Evolutionary conservation across 1,140 invertebrate genomes (phyloP).

Genomic region (Cotesia glomerata): DNA sequence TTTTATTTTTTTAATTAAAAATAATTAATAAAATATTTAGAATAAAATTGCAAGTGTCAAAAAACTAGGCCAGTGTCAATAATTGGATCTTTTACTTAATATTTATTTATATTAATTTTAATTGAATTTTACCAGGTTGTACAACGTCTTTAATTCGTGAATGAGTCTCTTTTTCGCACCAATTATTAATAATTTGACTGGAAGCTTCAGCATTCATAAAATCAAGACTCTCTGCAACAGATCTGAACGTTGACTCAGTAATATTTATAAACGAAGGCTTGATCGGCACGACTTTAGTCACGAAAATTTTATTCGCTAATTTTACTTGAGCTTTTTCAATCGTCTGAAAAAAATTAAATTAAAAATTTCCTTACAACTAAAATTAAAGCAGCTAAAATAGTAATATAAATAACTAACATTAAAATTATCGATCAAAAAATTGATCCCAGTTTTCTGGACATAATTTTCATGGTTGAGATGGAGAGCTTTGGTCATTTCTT

Average conservation of each 20-base stretch:
- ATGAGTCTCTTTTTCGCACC: not conserved
- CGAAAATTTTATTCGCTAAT: slow-evolving; percentile 20
- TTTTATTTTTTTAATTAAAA: too few species aligned
- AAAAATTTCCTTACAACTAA: not conserved
- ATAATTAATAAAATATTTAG: too few species aligned
- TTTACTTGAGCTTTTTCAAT: slow-evolving; percentile 15
- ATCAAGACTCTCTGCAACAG: not conserved
- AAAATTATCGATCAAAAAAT: slow-evolving; percentile 40
- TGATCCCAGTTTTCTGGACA: slow-evolving; percentile 35
- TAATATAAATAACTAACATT: slow-evolving; percentile 41
- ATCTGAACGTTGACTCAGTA: not conserved
- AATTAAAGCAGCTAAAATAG: not conserved
- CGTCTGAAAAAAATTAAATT: not conserved
- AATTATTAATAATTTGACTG: slow-evolving; percentile 4
- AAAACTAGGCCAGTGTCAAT: too few species aligned
- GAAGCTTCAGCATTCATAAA: not conserved
- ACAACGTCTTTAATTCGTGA: not conserved
- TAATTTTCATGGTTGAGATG: slow-evolving; percentile 39
- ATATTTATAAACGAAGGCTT: slow-evolving; percentile 10
- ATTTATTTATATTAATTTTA: slow-evolving; percentile 59
- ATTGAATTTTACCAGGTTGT: slow-evolving; percentile 68
- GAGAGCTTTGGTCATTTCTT: slow-evolving; percentile 42
- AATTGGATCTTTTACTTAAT: slow-evolving; percentile 37
- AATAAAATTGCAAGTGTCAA: too few species aligned
- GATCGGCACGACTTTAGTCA: not conserved